These are phyloP conservation scores for Geotrypetes seraphini DNA, from an alignment of 2,797 vertebrate species.

Conservation along the genomic window DNA sequence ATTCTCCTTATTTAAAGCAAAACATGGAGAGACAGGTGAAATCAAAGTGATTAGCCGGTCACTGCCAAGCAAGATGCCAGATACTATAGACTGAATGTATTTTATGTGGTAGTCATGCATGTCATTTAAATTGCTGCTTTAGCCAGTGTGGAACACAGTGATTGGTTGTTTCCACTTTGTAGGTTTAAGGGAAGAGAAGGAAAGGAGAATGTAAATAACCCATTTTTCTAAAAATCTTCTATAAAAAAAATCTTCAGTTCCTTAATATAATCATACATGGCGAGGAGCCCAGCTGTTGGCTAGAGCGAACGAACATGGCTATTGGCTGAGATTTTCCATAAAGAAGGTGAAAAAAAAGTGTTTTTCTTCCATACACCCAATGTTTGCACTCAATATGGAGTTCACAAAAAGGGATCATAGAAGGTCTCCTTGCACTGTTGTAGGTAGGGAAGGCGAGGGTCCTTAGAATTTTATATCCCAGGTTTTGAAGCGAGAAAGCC, in stretches of 20 bases:
- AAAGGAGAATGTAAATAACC: neutral
- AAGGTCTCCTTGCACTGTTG: neutral
- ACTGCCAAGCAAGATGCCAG: neutral
- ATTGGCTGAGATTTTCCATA: neutral
- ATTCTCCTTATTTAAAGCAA: neutral
- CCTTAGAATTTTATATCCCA: neutral
- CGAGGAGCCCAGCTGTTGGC: neutral
- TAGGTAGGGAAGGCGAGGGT: neutral
- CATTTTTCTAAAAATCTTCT: slow-evolving; percentile 48
- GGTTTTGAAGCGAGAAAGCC: neutral
- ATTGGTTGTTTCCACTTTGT: neutral
- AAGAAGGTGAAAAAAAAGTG: neutral
- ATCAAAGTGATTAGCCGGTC: neutral
- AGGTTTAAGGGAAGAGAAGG: too few relatives aligned
- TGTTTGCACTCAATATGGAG: neutral
- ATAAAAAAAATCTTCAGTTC: slow-evolving; percentile 37
- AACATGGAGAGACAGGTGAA: too few relatives aligned
- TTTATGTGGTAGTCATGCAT: neutral
- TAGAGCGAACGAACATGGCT: neutral
- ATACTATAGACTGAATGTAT: neutral
- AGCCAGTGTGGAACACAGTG: neutral
- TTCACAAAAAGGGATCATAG: neutral
- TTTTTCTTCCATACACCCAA: neutral
- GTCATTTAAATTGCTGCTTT: neutral
- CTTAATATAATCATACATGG: neutral